These are phyloP conservation scores for Euphydryas editha DNA, from an alignment of 2,888 invertebrate genomes.

Conservation along the genomic window DNA sequence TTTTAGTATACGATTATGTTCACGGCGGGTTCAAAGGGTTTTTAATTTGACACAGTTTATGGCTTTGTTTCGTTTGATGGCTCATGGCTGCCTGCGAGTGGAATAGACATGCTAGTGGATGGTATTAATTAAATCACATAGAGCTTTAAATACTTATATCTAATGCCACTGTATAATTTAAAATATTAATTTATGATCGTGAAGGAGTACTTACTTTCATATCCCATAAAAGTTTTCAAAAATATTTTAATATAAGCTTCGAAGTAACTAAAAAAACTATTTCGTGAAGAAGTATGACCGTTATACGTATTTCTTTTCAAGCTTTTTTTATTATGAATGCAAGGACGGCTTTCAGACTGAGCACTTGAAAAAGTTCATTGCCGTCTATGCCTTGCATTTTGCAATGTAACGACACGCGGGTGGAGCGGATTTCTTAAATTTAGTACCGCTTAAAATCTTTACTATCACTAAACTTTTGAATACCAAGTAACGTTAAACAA, in stretches of 20 bases:
- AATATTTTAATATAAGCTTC: not conserved
- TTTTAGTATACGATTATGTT: constrained; percentile 72
- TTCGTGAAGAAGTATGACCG: constrained; percentile 5
- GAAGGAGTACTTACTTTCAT: not conserved
- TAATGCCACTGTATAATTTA: constrained; percentile 31
- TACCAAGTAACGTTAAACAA: not conserved
- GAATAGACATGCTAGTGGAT: constrained; percentile 51
- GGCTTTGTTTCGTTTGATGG: constrained; percentile 64
- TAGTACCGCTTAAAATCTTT: constrained; percentile 7
- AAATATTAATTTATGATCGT: no score
- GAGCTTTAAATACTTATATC: constrained; percentile 39
- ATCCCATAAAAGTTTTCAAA: not conserved
- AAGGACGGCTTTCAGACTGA: constrained; percentile 38
- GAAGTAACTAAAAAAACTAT: not conserved
- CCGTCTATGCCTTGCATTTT: constrained; percentile 33
- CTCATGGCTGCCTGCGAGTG: constrained; percentile 49
- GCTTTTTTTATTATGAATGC: constrained; percentile 34
- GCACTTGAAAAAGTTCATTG: constrained; percentile 38
- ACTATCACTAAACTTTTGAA: constrained; percentile 2
- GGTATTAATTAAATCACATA: constrained; percentile 53
- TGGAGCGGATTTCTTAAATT: constrained; percentile 16
- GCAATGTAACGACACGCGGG: constrained; percentile 29
- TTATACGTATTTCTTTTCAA: constrained; percentile 22
- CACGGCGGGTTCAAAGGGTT: constrained; percentile 76
- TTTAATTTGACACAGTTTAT: constrained; percentile 81